Conservation (phyloP, 2,888 invertebrate genomes). For the Sepioteuthis lessoniana region DNA sequence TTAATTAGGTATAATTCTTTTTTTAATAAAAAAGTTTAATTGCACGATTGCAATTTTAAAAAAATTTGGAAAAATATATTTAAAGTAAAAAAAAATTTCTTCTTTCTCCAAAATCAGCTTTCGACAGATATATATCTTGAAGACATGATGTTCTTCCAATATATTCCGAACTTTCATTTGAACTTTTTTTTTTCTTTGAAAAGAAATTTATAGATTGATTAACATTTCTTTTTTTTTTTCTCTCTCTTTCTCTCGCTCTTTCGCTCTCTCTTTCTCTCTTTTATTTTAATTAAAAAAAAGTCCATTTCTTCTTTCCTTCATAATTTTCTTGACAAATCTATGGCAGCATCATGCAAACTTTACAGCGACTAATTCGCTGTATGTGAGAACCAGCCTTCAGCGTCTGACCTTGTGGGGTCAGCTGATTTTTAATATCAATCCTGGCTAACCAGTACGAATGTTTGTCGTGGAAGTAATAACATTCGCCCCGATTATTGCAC, state of each 20-base stretch:
- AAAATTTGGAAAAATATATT: no score
- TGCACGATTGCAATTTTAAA: no score
- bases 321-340: background rate
- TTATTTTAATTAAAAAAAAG: background rate
- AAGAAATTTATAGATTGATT: background rate
- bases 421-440: constrained; percentile 76
- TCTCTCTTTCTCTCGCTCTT: background rate
- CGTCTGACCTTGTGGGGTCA: constrained; percentile 50
- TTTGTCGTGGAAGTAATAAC: constrained; percentile 82
- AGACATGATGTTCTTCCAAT: no score
- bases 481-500: constrained; percentile 64
- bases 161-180: background rate
- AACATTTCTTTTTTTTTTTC: background rate
- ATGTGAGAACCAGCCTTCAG: constrained; percentile 52
- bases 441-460: constrained; percentile 97
- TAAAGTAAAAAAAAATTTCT: no score
- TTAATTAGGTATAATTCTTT: no score
- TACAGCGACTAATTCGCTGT: constrained; percentile 54
- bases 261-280: no score
- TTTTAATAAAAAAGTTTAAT: no score
- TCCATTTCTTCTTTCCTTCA: background rate
- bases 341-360: constrained; percentile 52
- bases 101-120: no score
- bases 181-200: background rate
- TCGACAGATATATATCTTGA: no score